Percentiles rank a stretch among this genome's conserved stretches.
These are phyloP conservation scores for Lochmaea capreae DNA, from an alignment of 2,888 invertebrate species.

Conservation along the genomic window DNA sequence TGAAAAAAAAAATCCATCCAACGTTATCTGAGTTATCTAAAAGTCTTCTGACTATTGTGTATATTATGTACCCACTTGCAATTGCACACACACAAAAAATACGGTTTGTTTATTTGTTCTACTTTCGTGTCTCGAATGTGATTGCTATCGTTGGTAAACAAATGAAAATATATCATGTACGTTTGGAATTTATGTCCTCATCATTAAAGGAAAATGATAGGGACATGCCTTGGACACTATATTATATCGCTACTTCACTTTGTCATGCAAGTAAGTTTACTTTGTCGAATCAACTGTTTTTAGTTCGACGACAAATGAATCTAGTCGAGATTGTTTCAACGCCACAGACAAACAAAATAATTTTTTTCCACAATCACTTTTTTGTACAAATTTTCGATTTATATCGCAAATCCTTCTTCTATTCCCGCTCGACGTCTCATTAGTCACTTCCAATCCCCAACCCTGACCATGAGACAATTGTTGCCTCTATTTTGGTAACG, in stretches of 20 bases:
- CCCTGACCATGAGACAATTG: too few relatives aligned
- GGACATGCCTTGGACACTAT: conserved; percentile 27
- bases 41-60: too few relatives aligned
- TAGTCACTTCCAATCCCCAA: too few relatives aligned
- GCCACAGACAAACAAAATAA: too few relatives aligned
- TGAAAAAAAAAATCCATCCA: conserved; percentile 26
- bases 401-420: too few relatives aligned
- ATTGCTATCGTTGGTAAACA: conserved; percentile 45
- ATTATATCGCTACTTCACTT: not conserved
- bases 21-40: conserved; percentile 29
- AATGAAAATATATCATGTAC: conserved; percentile 35
- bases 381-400: too few relatives aligned
- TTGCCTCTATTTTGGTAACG: too few relatives aligned
- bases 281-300: conserved; percentile 9
- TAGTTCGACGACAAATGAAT: not conserved
- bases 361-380: too few relatives aligned
- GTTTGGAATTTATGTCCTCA: conserved; percentile 41
- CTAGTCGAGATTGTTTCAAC: not conserved
- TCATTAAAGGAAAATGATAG: conserved; percentile 36
- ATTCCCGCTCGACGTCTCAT: too few relatives aligned
- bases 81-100: conserved; percentile 24
- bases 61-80: conserved; percentile 26
- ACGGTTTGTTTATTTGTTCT: conserved; percentile 40
- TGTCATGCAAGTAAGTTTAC: conserved; percentile 15
- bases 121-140: conserved; percentile 42